Evolutionary conservation across 1,140 invertebrate genomes (phyloP), one percentile per base, ranked within the genome.

Genomic region (Drosophila sp.): DNA sequence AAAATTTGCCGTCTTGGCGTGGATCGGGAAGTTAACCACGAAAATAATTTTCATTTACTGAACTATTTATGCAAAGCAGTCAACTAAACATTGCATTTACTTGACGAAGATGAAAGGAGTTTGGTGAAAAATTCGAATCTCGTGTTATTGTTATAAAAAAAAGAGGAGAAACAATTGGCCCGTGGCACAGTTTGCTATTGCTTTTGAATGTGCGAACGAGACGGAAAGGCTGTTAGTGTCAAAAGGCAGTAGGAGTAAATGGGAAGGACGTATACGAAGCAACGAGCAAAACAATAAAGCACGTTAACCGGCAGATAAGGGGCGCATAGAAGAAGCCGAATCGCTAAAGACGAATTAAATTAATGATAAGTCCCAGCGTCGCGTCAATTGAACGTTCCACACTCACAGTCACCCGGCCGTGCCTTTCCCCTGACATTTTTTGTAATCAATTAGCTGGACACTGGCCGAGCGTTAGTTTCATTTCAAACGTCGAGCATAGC

Each of bases 391-490:
- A 70, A 66, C 44, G 30, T 47, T 63, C 33, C 50, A 58, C 29
- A 57, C 32, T 54, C 65, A 68, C 65, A 71, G 6, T 35, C 33
- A 27, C 55, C 11, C 1, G 17, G 44, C 23, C 44, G 38, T 40
- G 68, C 66, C 72, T 58, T 69, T 79, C 68, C 68, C 67, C 68
- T 30, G 17, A n/a, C 56, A 40, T 40, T 62, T 70, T 57, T 57
- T n/a, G 23, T 75, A 86, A 87, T 86, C 84, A 86, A 86, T 86
- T 86, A 87, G 74, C 72, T 81, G 79, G 75, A 79, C 83, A 76
- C 69, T 63, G 40, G 70, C 41, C 44, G 17, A 27, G 56, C 50
- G 75, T 41, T 27, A 66, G 66, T 70, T 58, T 30, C 66, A 74
- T 68, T 72, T 62, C 58, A 70, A 33, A 61, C 73, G 64, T 69